Evolutionary conservation across 2,888 invertebrate species (phyloP).

Genomic region (Hypselothyrea guttata): DNA sequence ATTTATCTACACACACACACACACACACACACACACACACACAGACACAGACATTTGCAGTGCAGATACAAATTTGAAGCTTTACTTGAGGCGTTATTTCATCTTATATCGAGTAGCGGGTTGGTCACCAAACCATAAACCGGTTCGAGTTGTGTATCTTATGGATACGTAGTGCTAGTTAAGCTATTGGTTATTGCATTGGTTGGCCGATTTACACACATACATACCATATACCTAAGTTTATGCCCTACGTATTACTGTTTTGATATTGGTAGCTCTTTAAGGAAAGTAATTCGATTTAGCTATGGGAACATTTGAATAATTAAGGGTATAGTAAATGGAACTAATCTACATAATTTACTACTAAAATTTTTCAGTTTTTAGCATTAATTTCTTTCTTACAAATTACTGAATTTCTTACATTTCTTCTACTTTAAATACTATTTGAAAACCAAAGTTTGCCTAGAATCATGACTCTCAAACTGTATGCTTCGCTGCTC

Average conservation of each 20-base stretch:
- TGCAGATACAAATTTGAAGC: slow-evolving; percentile 40
- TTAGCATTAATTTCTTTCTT: background rate
- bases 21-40: slow-evolving; percentile 22
- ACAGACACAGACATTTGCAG: slow-evolving; percentile 15
- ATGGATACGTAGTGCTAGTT: slow-evolving; percentile 13
- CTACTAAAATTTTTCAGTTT: slow-evolving; percentile 1
- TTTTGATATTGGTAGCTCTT: too few relatives aligned
- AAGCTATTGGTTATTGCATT: slow-evolving; percentile 34
- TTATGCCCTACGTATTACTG: too few relatives aligned
- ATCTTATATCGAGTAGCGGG: slow-evolving; percentile 63
- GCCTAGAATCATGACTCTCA: slow-evolving; percentile 1
- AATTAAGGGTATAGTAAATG: too few relatives aligned
- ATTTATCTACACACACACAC: slow-evolving; percentile 26
- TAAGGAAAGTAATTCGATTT: too few relatives aligned
- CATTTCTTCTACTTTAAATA: too few relatives aligned
- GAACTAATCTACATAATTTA: too few relatives aligned
- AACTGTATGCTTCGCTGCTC: slow-evolving; percentile 5
- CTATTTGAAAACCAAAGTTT: too few relatives aligned
- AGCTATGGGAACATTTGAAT: too few relatives aligned
- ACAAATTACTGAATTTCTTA: too few relatives aligned
- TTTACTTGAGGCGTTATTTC: slow-evolving; percentile 55
- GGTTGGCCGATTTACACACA: slow-evolving; percentile 35
- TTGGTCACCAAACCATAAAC: slow-evolving; percentile 57
- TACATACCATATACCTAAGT: slow-evolving; percentile 13
- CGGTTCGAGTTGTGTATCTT: slow-evolving; percentile 49